phyloP scores from a whole-genome alignment of 2,113 vertebrate genomes.

The rat (Rattus norvegicus) region GRCr8 NC_086029.1:90296501-90297000 shows the following conservation, averaged over 20 bases:
- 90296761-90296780: not conserved
- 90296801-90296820: not conserved
- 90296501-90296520: not conserved
- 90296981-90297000: not conserved
- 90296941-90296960: not conserved
- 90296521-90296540: not conserved
- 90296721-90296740: not conserved
- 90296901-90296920: not conserved
- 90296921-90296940: not conserved
- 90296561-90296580: not conserved
- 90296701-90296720: not conserved
- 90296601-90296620: not conserved
- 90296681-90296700: not conserved
- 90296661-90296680: not conserved
- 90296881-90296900: not conserved
- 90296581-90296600: not conserved
- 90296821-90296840: rapidly evolving
- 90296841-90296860: not conserved
- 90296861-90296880: not conserved
- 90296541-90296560: slow-evolving; percentile 39
- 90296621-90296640: not conserved
- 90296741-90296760: not conserved
- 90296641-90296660: not conserved
- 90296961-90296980: not conserved
- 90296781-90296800: not conserved